Evolutionary conservation across 2,797 vertebrate genomes (phyloP), one percentile per base, ranked within the genome.

Genomic region (Chaetophractus vellerosus): DNA sequence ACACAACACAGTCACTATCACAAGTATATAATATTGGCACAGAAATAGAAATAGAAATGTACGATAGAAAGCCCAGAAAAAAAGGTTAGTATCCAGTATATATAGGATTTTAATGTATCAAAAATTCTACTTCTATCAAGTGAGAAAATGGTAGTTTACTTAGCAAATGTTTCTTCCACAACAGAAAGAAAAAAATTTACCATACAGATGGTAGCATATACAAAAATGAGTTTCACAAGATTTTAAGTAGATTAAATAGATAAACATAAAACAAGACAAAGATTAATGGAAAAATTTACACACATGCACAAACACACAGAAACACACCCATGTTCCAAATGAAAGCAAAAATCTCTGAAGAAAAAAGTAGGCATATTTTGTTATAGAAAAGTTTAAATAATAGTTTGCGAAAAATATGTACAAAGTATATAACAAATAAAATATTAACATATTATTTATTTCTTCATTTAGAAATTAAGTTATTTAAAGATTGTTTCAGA

Each of bases 321-420:
- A 38, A 38, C 6, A 45, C 45, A 45, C 10, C 14, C 57, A 57
- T 41, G 23, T 61, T 36, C 66, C 28, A 52, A 82, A 75, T 68
- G 11, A 81, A 91, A 74, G 10, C 75, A 24, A 78, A 71, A 84
- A 89, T 78, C 14, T 89, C 79, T 72, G 64, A 75, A 36, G 21
- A 84, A 79, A 89, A 38, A 88, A 6, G 19, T 9, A 14, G 21
- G 33, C 18, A 45, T 8, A 45, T 45, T 45, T 45, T 1, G 45
- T 45, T 45, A 45, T 45, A 9, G 15, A 52, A 16, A 52, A 16
- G 50, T 52, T 52, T 52, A 52, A 72, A 61, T 26, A 48, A 23
- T 15, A 79, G 6, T 59, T 6, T 50, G 21, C 41, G 12, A 74
- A 85, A 50, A 68, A 50, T 68, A 89, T 31, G n/a, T 24, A 9